Conservation (phyloP, 2,888 invertebrate genomes). For the Diadegma fenestrale region DNA sequence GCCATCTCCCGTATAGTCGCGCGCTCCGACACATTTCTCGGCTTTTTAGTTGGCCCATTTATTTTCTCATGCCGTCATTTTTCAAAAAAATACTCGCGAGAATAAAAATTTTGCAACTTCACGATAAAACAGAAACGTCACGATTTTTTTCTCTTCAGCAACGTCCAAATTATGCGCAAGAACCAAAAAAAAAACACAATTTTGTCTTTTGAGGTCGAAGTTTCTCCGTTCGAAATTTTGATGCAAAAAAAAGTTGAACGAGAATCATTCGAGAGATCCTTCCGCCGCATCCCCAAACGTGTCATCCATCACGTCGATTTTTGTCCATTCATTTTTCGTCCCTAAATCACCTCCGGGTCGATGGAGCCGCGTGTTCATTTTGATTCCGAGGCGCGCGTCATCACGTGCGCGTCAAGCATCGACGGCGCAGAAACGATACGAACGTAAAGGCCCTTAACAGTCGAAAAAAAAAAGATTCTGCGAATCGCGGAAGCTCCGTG, state of each 20-base stretch:
- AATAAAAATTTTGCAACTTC: background rate
- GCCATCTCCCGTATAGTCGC: background rate
- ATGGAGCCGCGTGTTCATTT: constrained; percentile 44
- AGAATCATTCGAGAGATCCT: constrained; percentile 17
- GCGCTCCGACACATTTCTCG: background rate
- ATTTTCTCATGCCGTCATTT: background rate
- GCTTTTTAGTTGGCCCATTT: background rate
- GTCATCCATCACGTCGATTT: constrained; percentile 66
- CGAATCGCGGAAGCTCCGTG: background rate
- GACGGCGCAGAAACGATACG: constrained; percentile 59
- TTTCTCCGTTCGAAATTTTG: background rate
- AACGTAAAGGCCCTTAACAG: constrained; percentile 45
- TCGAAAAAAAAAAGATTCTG: constrained; percentile 37
- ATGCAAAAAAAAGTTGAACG: constrained; percentile 13
- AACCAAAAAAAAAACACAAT: no score
- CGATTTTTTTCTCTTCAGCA: background rate
- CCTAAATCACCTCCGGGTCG: constrained; percentile 65
- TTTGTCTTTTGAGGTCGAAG: no score
- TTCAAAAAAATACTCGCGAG: background rate
- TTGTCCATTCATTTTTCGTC: constrained; percentile 34
- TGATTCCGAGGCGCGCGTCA: constrained; percentile 58
- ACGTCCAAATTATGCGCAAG: background rate
- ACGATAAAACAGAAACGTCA: background rate
- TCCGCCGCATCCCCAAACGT: constrained; percentile 43
- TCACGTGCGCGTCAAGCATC: constrained; percentile 64